Evolutionary conservation across 1,140 invertebrate species (phyloP).

Genomic region (Trichonephila clavata): DNA sequence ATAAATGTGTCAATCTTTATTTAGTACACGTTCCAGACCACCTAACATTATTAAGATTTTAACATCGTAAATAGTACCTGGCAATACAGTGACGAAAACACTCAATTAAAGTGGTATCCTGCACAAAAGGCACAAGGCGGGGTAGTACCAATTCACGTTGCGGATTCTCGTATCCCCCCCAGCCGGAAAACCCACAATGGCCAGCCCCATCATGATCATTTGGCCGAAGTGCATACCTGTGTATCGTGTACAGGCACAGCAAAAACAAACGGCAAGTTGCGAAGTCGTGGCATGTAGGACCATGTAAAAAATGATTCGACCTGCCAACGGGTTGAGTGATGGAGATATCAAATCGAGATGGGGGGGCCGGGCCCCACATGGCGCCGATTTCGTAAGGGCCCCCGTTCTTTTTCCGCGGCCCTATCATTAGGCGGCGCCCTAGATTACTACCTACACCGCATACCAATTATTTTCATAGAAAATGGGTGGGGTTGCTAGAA

Average conservation of each 20-base stretch:
- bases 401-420: background rate
- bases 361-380: slow-evolving; percentile 74
- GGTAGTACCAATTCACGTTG: slow-evolving; percentile 2
- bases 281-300: slow-evolving; percentile 35
- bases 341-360: slow-evolving; percentile 75
- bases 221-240: background rate
- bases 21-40: slow-evolving; percentile 1
- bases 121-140: slow-evolving; percentile 17
- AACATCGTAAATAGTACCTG: background rate
- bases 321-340: slow-evolving; percentile 74
- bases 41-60: background rate
- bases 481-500: slow-evolving; percentile 28
- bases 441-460: slow-evolving; percentile 74
- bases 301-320: slow-evolving; percentile 69
- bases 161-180: background rate
- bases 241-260: background rate
- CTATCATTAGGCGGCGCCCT: slow-evolving; percentile 74
- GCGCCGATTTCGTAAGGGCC: slow-evolving; percentile 65
- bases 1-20: background rate
- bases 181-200: slow-evolving; percentile 25
- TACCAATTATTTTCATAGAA: slow-evolving; percentile 58
- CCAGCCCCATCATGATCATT: background rate
- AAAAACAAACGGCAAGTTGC: background rate
- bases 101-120: slow-evolving; percentile 6
- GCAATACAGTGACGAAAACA: background rate